Evolutionary conservation across 2,888 invertebrate species (phyloP), one percentile per base, ranked within the genome.

Genomic region (Dryobota labecula): DNA sequence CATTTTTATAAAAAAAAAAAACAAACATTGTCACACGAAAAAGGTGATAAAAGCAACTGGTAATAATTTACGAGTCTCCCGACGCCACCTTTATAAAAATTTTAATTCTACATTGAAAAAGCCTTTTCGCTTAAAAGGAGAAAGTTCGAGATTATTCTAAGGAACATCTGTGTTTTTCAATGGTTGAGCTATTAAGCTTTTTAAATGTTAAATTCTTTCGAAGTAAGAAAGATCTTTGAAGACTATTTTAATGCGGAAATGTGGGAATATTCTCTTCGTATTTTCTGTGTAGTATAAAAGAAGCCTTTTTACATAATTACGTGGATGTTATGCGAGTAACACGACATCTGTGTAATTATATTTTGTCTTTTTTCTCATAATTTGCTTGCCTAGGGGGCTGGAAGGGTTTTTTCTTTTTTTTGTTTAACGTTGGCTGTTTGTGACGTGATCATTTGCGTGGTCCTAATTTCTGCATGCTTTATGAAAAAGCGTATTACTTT

Each of bases 141-240:
- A 82, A 84, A 73, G 36, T 83, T 84, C 24, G 33, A 64, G 60
- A 75, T 73, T 82, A 75, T 85, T 74, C 60, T 60, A 38, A 71
- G 67, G 70, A 72, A 80, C 84, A 83, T 85, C 75, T 80, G 85
- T 85, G 75, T 83, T 76, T 75, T 76, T 76, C 75, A 76, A 76
- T 84, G 73, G 67, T 58, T 56, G 27, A 57, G 73, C 76, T 75
- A 77, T 85, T 83, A 80, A 72, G 73, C 60, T 80, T 83, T 84
- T 75, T 73, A 75, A 65, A 84, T 84, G 80, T 71, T 70, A 76
- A 79, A 84, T 75, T 71, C 71, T 76, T 80, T 62, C 57, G 58
- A 80, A 83, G 68, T 76, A 58, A 56, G 65, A 71, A 70, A 67
- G 49, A 65, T 62, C 73, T 69, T 67, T 69, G 43, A 66, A 78